phyloP scores from a whole-genome alignment of 2,888 invertebrate genomes.

The Argyresthia goedartella region DNA sequence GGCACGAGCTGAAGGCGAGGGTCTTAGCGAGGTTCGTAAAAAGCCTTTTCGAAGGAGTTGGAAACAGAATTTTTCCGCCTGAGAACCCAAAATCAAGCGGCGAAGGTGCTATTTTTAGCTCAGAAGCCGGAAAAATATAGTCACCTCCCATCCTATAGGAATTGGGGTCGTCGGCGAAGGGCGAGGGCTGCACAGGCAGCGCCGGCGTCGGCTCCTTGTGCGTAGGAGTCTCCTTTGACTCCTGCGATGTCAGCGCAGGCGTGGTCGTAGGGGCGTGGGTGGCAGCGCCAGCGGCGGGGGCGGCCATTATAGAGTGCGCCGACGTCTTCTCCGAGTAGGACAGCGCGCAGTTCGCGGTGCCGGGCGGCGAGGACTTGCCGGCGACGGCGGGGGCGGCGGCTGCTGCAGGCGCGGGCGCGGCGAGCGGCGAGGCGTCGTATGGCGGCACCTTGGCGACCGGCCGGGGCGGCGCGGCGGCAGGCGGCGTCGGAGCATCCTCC shows the following conservation, averaged over 20 bases:
- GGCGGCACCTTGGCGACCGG: slow-evolving; percentile 75
- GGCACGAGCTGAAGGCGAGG: too few species aligned
- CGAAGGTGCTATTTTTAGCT: too few species aligned
- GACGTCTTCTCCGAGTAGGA: slow-evolving; percentile 48
- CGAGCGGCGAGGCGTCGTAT: slow-evolving; percentile 62
- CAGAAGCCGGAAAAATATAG: too few species aligned
- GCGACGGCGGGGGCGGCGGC: not conserved
- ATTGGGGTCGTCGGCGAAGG: slow-evolving; percentile 75
- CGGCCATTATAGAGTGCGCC: too few species aligned
- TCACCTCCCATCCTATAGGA: slow-evolving; percentile 80
- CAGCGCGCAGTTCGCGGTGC: not conserved
- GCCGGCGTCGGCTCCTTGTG: slow-evolving; percentile 42
- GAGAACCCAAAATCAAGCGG: too few species aligned
- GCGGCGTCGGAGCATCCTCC: slow-evolving; percentile 41
- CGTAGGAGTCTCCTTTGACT: slow-evolving; percentile 9
- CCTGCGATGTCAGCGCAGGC: slow-evolving; percentile 14
- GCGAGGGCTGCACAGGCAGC: slow-evolving; percentile 50
- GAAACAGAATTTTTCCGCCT: too few species aligned
- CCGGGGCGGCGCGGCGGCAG: slow-evolving; percentile 40
- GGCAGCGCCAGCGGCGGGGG: slow-evolving; percentile 34
- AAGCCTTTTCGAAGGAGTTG: too few species aligned
- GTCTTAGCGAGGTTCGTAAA: too few species aligned
- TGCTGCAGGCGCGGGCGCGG: slow-evolving; percentile 15
- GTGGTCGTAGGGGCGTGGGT: slow-evolving; percentile 21
- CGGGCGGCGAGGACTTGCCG: not conserved